Conservation (phyloP, 2,888 invertebrate species). For the Eupithecia pulchellata region DNA sequence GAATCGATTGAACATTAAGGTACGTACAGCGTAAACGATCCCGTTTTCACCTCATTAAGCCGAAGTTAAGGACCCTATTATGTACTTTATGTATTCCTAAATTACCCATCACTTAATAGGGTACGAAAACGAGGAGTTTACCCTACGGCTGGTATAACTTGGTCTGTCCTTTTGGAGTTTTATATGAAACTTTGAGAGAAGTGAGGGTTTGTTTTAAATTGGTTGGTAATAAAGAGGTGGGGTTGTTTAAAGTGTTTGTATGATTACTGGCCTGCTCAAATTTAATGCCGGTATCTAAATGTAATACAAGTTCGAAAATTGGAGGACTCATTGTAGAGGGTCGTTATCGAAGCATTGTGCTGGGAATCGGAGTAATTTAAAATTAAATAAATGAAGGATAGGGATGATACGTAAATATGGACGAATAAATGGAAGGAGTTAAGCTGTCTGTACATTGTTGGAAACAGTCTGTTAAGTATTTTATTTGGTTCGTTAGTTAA, state of each 20-base stretch:
- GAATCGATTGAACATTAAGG: constrained; percentile 66
- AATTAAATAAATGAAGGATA: constrained; percentile 13
- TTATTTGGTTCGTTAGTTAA: too few species aligned
- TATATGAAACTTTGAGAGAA: constrained; percentile 14
- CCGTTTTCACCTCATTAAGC: constrained; percentile 84
- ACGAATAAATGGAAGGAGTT: too few species aligned
- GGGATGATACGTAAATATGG: neutral
- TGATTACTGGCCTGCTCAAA: constrained; percentile 81
- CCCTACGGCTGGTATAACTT: constrained; percentile 62
- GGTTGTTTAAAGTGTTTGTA: constrained; percentile 80
- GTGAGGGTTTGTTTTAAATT: constrained; percentile 56
- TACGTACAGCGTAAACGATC: constrained; percentile 69
- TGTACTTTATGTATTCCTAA: constrained; percentile 85
- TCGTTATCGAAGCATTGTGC: constrained; percentile 13
- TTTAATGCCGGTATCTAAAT: constrained; percentile 75
- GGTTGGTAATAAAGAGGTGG: constrained; percentile 65
- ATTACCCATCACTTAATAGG: constrained; percentile 85
- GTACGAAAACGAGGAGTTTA: constrained; percentile 70
- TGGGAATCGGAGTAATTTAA: constrained; percentile 15
- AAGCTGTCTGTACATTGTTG: too few species aligned
- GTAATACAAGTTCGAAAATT: constrained; percentile 66
- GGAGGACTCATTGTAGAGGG: constrained; percentile 54
- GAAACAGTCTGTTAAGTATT: too few species aligned
- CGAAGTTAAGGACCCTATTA: constrained; percentile 82
- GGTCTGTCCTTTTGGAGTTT: constrained; percentile 50